Evolutionary conservation across 2,888 invertebrate species (phyloP), one percentile per base, ranked within the genome.

Genomic region (Aphodius granarius): DNA sequence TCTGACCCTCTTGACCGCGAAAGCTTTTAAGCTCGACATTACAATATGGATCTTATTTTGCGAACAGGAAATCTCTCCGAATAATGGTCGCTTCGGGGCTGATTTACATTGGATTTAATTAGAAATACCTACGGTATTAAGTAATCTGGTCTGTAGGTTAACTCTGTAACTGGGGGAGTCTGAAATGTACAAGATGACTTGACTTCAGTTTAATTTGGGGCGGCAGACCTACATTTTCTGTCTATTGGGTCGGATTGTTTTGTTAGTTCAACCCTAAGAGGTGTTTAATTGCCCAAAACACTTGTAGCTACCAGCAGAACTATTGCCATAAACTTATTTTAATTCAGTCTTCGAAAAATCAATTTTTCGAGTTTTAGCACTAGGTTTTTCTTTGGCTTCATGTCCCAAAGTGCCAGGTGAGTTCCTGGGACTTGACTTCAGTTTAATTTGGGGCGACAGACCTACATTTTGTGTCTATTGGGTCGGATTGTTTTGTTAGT

Each of bases 21-120:
- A 74, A 74, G 78, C 78, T 78, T 76, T 78, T 78, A 78, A 77
- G 77, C 78, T 72, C 65, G 43, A 75, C 75, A 74, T 76, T 77
- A 77, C 75, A 78, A 76, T 77, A 72, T 76, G 70, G 74, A 74
- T 74, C 74, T 76, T 74, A 76, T 74, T 73, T 63, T 43, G 63
- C 66, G 68, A 68, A 68, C 68, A 22, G 43, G 43, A 43, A 43
- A 43, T 43, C 43, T 43, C 43, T 43, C 13, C 43, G 43, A 43
- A 43, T 43, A 43, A 43, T 43, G 43, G 66, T 20, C 66, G 19
- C 18, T 16, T 20, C 17, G 20, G 21, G 68, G 18, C 20, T 22
- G 68, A 68, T 68, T 20, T 68, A 68, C 68, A 68, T 68, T 20
- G 68, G 68, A 20, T 68, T 22, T 19, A n/a, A 20, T 20, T 16